Percentiles rank a stretch among this genome's conserved stretches.
phyloP scores from a whole-genome alignment of 2,113 vertebrate genomes.

The Takifugu bimaculatus region DNA sequence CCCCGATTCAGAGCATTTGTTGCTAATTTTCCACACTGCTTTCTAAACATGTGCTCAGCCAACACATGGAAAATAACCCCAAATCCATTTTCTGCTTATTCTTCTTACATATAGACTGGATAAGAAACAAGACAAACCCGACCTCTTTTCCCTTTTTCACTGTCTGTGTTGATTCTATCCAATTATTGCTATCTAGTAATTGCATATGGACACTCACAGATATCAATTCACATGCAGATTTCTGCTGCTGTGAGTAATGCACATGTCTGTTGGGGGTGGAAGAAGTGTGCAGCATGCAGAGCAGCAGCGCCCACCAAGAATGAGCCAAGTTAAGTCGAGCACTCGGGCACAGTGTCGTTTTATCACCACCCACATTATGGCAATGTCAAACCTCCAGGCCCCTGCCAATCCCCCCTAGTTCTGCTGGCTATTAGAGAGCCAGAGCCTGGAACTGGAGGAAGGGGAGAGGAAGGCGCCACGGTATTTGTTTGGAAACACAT shows the following conservation, averaged over 20 bases:
- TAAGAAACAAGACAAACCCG: background rate
- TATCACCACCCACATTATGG: constrained; percentile 72
- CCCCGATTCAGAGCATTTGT: constrained; percentile 36
- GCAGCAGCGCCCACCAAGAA: constrained; percentile 52
- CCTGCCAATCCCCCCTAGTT: constrained; percentile 61
- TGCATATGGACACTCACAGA: constrained; percentile 29
- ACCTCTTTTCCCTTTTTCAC: background rate
- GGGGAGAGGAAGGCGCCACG: constrained; percentile 8
- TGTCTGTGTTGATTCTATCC: constrained; percentile 30
- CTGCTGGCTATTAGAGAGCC: constrained; percentile 64
- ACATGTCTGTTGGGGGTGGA: constrained; percentile 57
- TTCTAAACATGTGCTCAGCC: background rate
- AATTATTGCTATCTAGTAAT: constrained; percentile 9
- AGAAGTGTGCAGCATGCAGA: constrained; percentile 58
- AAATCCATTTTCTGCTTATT: constrained; percentile 1
- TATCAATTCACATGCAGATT: constrained; percentile 64
- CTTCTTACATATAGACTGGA: constrained; percentile 2
- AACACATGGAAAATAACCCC: background rate
- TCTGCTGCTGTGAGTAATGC: constrained; percentile 57
- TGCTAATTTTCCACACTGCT: constrained; percentile 27
- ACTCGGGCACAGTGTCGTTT: constrained; percentile 62
- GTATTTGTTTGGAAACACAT: constrained; percentile 25
- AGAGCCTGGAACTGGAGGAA: constrained; percentile 34
- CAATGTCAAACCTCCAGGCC: constrained; percentile 69
- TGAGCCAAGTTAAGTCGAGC: constrained; percentile 56